phyloP scores from a whole-genome alignment of 37 sponge, comb jelly and placozoan genomes.

The Bolinopsis microptera region DNA sequence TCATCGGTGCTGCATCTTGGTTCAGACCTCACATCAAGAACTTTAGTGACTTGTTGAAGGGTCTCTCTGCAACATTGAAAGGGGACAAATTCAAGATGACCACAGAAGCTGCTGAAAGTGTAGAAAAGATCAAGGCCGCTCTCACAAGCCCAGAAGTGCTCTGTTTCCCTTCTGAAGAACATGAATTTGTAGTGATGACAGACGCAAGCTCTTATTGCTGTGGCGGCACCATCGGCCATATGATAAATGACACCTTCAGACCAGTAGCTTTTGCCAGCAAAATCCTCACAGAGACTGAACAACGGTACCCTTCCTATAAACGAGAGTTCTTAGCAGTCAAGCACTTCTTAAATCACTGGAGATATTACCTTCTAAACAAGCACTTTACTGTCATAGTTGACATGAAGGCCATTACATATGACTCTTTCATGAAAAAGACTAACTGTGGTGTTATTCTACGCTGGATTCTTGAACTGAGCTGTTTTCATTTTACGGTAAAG shows the following conservation, averaged over 20 bases:
- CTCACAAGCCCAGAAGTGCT: constrained; percentile 69
- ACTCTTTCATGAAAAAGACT: constrained; percentile 4
- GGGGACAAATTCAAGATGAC: constrained; percentile 50
- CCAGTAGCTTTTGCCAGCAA: constrained; percentile 68
- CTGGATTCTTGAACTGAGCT: constrained; percentile 4
- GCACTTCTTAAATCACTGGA: neutral
- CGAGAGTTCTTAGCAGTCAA: constrained; percentile 11
- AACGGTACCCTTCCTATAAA: neutral
- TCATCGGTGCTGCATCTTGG: neutral
- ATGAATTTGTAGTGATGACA: constrained; percentile 68
- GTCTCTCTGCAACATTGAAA: constrained; percentile 61
- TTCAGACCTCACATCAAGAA: constrained; percentile 24
- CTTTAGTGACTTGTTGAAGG: neutral
- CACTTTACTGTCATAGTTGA: neutral
- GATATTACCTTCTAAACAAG: neutral
- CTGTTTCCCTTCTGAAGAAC: constrained; percentile 67
- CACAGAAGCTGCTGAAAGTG: constrained; percentile 56
- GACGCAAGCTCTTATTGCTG: constrained; percentile 74
- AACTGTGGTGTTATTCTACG: constrained; percentile 15
- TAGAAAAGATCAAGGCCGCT: constrained; percentile 66
- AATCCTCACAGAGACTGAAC: constrained; percentile 67
- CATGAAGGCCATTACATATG: neutral
- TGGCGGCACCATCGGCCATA: constrained; percentile 69
- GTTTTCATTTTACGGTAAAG: neutral
- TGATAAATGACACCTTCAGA: constrained; percentile 63